phyloP scores from a whole-genome alignment of 2,113 vertebrate genomes.

The Empidonax traillii region DNA sequence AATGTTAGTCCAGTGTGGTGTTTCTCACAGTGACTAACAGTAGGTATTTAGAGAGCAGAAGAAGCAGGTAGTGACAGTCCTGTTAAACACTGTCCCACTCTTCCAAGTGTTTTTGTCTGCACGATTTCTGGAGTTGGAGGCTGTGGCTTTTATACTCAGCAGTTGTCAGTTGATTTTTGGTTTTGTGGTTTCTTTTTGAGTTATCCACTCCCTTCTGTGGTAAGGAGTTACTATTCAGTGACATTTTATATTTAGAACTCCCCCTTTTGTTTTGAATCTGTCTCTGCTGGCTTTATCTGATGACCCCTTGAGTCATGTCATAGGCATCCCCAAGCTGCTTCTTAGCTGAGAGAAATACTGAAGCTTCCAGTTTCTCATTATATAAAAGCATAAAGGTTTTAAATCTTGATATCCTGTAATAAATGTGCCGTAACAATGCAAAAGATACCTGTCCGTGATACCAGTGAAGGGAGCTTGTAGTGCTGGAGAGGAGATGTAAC shows the following conservation, averaged over 20 bases:
- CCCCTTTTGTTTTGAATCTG: not conserved
- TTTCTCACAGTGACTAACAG: not conserved
- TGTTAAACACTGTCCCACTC: not conserved
- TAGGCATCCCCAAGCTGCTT: not conserved
- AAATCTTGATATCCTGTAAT: not conserved
- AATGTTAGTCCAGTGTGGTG: not conserved
- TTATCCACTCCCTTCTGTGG: not conserved
- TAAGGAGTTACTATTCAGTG: not conserved
- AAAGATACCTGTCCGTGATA: not conserved
- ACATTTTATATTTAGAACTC: not conserved
- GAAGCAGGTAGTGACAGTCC: not conserved
- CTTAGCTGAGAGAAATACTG: not conserved
- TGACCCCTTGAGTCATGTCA: not conserved
- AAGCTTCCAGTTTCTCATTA: not conserved
- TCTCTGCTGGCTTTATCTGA: not conserved
- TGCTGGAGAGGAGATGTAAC: not conserved
- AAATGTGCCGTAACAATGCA: not conserved
- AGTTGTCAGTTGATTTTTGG: not conserved
- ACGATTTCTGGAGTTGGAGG: not conserved
- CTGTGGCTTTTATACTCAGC: not conserved
- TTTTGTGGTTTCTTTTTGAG: not conserved
- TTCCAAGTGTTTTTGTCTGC: not conserved
- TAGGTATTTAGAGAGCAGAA: not conserved
- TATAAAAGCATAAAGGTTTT: not conserved
- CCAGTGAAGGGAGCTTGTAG: not conserved